phyloP scores from a whole-genome alignment of 1,140 invertebrate genomes.

The Aphis craccivora region DNA sequence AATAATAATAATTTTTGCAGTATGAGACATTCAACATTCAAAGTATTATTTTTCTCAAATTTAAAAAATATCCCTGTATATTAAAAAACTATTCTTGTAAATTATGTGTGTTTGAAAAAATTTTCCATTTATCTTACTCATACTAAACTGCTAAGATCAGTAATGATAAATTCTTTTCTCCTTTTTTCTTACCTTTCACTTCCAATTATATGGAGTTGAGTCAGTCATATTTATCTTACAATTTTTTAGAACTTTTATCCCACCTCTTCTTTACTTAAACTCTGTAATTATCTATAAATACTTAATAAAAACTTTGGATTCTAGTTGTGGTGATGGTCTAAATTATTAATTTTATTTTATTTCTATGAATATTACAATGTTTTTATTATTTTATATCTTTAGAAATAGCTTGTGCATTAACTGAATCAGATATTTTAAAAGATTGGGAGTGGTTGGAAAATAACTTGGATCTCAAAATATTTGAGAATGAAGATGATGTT shows the following conservation, averaged over 20 bases:
- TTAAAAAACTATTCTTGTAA: no score
- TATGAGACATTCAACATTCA: no score
- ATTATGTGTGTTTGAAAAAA: neutral
- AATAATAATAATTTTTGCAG: no score
- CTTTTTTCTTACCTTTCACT: neutral
- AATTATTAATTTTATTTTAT: neutral
- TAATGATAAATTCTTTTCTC: neutral
- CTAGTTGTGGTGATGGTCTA: neutral
- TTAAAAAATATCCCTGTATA: no score
- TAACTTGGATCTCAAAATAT: conserved; percentile 86
- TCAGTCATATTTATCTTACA: neutral
- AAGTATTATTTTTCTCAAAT: no score
- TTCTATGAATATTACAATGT: no score
- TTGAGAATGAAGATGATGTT: conserved; percentile 93
- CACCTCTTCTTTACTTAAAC: neutral
- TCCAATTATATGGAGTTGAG: no score
- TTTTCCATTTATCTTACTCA: neutral
- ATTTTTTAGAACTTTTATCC: neutral
- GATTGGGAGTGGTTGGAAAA: conserved; percentile 95
- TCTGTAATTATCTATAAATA: neutral
- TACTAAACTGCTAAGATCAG: neutral
- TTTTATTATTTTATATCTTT: conserved; percentile 62
- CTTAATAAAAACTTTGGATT: neutral
- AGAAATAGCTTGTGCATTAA: conserved; percentile 88
- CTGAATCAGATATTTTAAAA: conserved; percentile 83